These are phyloP conservation scores for Harlomillsia oculata DNA, from an alignment of 1,140 invertebrate genomes.

Conservation along the genomic window DNA sequence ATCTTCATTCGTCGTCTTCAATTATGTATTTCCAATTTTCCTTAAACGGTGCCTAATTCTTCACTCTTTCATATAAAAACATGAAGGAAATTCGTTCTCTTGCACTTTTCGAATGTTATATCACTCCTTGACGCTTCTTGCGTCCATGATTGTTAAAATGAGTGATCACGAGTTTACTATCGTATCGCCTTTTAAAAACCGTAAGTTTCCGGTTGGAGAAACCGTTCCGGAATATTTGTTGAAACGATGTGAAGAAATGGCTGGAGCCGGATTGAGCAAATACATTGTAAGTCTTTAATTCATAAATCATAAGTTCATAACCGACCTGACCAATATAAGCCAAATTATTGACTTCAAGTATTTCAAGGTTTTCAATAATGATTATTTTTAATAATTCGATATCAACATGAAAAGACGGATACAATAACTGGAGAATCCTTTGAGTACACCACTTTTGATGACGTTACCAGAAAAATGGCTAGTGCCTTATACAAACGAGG, in stretches of 20 bases:
- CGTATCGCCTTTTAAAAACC: too few relatives aligned
- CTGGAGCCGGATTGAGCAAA: background rate
- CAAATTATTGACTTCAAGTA: background rate
- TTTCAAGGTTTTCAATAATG: background rate
- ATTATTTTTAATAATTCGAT: background rate
- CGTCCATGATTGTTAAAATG: too few relatives aligned
- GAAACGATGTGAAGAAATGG: background rate
- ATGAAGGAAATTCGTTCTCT: too few relatives aligned
- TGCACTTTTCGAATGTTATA: too few relatives aligned
- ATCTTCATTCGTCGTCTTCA: too few relatives aligned
- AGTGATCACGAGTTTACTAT: too few relatives aligned
- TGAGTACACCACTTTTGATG: slow-evolving; percentile 21
- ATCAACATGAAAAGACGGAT: slow-evolving; percentile 13
- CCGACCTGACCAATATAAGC: too few relatives aligned
- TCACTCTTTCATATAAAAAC: too few relatives aligned
- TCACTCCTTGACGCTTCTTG: too few relatives aligned
- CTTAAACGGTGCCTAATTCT: too few relatives aligned
- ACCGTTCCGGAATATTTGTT: background rate
- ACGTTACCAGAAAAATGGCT: slow-evolving; percentile 19
- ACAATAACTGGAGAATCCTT: slow-evolving; percentile 9
- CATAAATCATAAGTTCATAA: too few relatives aligned
- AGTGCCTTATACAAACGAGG: slow-evolving; percentile 26
- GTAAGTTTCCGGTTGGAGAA: background rate
- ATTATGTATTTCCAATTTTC: too few relatives aligned
- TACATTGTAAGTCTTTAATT: slow-evolving; percentile 9